Evolutionary conservation across 2,888 invertebrate species (phyloP).

Genomic region (Diplazon laetatorius): DNA sequence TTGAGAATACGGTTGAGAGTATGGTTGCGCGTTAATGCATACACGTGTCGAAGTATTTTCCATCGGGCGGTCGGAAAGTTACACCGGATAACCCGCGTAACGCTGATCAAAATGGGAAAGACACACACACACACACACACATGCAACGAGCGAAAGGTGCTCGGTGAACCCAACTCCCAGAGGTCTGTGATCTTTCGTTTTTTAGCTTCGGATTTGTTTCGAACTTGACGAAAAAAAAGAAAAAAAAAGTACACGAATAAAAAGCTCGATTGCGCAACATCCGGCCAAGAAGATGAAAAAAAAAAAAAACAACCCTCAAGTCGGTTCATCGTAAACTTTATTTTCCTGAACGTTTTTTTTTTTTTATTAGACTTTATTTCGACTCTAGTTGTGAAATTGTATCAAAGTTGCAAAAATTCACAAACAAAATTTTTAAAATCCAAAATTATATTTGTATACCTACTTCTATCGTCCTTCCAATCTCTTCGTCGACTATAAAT

Average conservation of each 20-base stretch:
- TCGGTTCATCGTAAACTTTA: slow-evolving; percentile 10
- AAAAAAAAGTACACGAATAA: slow-evolving; percentile 1
- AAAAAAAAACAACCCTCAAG: slow-evolving; percentile 18
- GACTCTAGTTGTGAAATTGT: no score
- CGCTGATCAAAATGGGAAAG: slow-evolving; percentile 48
- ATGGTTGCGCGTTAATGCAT: slow-evolving; percentile 8
- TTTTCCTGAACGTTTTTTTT: slow-evolving; percentile 18
- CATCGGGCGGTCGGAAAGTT: neutral
- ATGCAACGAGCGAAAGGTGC: neutral
- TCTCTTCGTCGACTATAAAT: no score
- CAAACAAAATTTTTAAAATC: no score
- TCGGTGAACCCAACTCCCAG: neutral
- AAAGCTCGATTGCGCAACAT: slow-evolving; percentile 3
- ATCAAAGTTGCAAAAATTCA: no score
- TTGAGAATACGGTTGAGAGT: slow-evolving; percentile 48
- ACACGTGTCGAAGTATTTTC: slow-evolving; percentile 1
- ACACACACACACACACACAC: no score
- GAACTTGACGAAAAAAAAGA: slow-evolving; percentile 47
- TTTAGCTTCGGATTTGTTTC: slow-evolving; percentile 38
- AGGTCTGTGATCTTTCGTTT: slow-evolving; percentile 43
- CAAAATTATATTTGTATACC: no score
- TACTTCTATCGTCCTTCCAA: no score
- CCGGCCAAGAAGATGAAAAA: neutral
- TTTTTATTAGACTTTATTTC: no score
- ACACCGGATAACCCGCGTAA: slow-evolving; percentile 22